phyloP scores from a whole-genome alignment of 2,113 vertebrate species.

The Hydrochoerus hydrochaeris region DNA sequence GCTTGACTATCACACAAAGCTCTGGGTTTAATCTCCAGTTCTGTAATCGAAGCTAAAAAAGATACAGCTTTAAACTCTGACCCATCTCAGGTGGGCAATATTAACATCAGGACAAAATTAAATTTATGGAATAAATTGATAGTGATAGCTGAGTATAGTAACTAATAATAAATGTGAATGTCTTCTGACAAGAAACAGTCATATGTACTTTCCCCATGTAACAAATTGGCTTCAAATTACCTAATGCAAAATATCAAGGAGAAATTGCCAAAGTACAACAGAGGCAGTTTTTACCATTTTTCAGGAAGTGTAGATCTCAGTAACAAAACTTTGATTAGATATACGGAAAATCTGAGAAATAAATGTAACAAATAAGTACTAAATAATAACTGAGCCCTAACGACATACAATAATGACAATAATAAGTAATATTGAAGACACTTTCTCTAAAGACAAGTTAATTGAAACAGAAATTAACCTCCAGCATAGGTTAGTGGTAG shows the following conservation, averaged over 20 bases:
- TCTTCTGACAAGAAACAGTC: neutral
- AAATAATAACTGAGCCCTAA: neutral
- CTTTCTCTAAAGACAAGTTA: neutral
- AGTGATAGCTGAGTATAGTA: neutral
- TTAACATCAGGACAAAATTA: neutral
- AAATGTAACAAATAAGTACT: slow-evolving; percentile 22
- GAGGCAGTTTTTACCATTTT: neutral
- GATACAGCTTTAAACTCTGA: neutral
- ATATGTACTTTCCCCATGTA: neutral
- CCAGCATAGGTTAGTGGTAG: neutral
- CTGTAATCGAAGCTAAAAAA: neutral
- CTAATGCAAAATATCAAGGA: neutral
- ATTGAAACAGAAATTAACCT: neutral
- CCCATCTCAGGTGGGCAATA: neutral
- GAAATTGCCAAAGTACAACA: neutral
- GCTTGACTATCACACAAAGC: neutral
- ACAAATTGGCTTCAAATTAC: neutral
- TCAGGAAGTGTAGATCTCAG: neutral
- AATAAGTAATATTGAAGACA: neutral
- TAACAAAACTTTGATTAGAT: neutral
- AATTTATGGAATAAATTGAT: neutral
- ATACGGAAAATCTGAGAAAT: neutral
- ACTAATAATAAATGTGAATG: neutral
- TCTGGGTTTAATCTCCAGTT: neutral
- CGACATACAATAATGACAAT: neutral